These are phyloP conservation scores for Tetragonula clypearis DNA, from an alignment of 1,140 invertebrate genomes.

Conservation along the genomic window DNA sequence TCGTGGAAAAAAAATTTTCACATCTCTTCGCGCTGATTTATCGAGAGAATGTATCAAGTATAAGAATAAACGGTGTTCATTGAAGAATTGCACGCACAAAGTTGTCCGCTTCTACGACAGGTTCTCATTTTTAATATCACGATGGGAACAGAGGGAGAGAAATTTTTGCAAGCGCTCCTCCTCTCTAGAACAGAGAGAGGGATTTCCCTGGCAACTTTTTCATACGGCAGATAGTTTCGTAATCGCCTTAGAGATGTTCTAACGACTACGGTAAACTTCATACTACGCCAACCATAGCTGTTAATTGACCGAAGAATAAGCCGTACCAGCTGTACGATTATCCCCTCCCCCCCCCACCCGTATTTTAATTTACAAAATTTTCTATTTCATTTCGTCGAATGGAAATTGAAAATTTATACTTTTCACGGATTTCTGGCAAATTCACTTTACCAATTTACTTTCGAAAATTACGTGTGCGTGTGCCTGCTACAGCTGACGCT, in stretches of 20 bases:
- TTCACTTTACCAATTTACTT: no score
- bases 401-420: no score
- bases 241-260: constrained; percentile 27
- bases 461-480: no score
- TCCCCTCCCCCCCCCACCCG: no score
- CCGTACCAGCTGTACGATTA: no score
- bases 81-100: background rate
- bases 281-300: constrained; percentile 3
- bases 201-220: constrained; percentile 11
- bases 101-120: background rate
- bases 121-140: background rate
- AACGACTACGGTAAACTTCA: constrained; percentile 29
- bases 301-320: background rate
- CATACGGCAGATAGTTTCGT: constrained; percentile 4
- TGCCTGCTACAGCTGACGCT: no score
- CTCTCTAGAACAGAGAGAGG: no score
- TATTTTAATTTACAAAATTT: no score
- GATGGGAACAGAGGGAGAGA: no score
- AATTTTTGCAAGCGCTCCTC: background rate
- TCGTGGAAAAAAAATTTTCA: background rate
- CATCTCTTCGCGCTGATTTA: background rate
- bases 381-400: no score
- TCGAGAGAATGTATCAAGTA: background rate
- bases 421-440: no score
- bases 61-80: background rate